phyloP scores from a whole-genome alignment of 2,113 vertebrate genomes.

The Peucedramus taeniatus region DNA sequence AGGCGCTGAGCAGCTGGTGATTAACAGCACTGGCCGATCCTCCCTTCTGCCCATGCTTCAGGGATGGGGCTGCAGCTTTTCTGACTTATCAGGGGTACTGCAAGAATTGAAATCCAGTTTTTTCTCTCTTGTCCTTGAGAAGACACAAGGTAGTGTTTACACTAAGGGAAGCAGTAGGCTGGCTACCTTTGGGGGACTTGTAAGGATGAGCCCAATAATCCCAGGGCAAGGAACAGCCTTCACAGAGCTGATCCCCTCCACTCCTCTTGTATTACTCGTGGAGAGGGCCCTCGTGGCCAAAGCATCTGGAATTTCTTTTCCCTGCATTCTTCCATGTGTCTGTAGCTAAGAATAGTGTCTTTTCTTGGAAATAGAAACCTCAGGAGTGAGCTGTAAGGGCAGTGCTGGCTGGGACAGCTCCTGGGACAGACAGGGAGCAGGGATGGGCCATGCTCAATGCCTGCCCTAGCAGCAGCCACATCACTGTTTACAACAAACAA shows the following conservation, averaged over 20 bases:
- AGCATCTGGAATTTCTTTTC: slow-evolving; percentile 46
- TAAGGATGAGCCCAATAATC: background rate
- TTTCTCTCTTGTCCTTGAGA: background rate
- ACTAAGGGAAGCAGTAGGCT: background rate
- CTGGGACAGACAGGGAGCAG: background rate
- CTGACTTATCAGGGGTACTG: fast-evolving
- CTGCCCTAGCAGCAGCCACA: background rate
- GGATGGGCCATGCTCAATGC: background rate
- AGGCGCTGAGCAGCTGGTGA: fast-evolving
- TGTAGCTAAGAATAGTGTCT: background rate
- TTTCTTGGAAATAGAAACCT: slow-evolving; percentile 20
- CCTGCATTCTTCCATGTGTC: background rate
- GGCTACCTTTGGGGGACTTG: background rate
- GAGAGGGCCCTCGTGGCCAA: background rate
- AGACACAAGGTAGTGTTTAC: background rate
- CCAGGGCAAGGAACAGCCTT: background rate
- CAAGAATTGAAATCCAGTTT: background rate
- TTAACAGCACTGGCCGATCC: fast-evolving
- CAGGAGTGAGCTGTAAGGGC: background rate
- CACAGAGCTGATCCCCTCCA: background rate
- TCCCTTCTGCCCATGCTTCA: background rate
- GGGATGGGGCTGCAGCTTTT: background rate
- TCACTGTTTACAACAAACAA: background rate
- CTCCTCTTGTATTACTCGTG: background rate
- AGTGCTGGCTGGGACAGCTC: background rate